Conservation (phyloP, 2,888 invertebrate species). For the Oscheius myriophilus region DNA sequence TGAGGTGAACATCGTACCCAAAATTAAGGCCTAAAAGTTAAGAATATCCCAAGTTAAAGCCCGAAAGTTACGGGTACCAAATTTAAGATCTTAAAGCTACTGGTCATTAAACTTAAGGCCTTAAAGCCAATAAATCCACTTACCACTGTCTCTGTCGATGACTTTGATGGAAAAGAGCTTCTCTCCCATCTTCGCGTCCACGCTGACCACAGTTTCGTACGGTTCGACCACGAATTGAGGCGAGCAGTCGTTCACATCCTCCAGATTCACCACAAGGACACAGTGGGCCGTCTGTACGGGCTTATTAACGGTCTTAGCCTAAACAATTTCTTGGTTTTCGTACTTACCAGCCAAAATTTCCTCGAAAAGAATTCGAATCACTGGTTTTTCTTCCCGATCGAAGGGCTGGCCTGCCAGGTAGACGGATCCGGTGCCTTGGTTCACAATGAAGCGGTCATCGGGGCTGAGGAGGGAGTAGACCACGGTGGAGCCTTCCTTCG, state of each 20-base stretch:
- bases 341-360: no score
- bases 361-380: constrained; percentile 86
- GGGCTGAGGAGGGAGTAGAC: constrained; percentile 78
- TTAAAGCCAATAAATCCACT: no score
- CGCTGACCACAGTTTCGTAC: constrained; percentile 88
- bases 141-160: constrained; percentile 86
- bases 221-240: constrained; percentile 92
- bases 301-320: constrained; percentile 15
- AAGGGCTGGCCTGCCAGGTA: constrained; percentile 83
- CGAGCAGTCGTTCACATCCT: constrained; percentile 92
- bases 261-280: constrained; percentile 83
- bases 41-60: no score
- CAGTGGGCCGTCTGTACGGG: constrained; percentile 79
- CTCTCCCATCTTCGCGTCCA: constrained; percentile 78
- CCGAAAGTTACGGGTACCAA: no score
- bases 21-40: no score
- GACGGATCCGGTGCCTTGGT: constrained; percentile 88
- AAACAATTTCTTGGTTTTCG: no score
- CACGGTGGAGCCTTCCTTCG: constrained; percentile 39
- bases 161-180: constrained; percentile 79
- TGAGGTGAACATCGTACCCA: no score
- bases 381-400: constrained; percentile 85
- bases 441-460: constrained; percentile 85
- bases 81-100: no score
- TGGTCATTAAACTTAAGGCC: no score